Evolutionary conservation across 2,797 vertebrate species (phyloP).

Genomic region (Tamandua tetradactyla): DNA sequence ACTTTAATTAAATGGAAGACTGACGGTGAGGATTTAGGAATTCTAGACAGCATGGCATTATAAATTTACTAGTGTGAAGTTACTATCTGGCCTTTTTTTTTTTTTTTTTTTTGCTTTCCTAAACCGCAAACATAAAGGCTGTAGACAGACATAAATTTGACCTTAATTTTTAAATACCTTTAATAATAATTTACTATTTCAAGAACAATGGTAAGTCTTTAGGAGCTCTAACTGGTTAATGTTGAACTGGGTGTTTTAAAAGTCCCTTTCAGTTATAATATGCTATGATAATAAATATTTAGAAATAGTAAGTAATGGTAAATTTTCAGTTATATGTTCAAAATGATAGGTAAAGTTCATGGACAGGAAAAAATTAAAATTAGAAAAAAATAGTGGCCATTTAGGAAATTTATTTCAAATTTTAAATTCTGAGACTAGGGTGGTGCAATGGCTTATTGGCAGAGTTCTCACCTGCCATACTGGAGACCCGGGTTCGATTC

Average conservation of each 20-base stretch:
- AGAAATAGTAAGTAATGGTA: conserved; percentile 16
- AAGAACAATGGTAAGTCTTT: conserved; percentile 44
- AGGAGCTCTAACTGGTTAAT: background rate
- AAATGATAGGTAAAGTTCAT: background rate
- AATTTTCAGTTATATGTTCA: background rate
- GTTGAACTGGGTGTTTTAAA: conserved; percentile 38
- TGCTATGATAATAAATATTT: conserved; percentile 1
- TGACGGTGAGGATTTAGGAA: conserved; percentile 22
- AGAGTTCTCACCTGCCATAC: too few species aligned
- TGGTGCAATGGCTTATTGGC: too few species aligned
- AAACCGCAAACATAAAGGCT: conserved; percentile 10
- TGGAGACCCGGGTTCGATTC: too few species aligned
- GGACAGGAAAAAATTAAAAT: background rate
- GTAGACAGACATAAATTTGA: conserved; percentile 29
- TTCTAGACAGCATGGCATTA: background rate
- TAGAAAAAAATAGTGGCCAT: conserved; percentile 34
- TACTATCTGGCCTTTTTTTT: background rate
- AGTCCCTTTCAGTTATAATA: background rate
- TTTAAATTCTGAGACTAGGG: conserved; percentile 4
- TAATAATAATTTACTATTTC: conserved; percentile 35
- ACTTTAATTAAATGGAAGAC: background rate
- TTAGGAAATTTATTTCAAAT: conserved; percentile 35
- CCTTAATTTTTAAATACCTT: background rate
- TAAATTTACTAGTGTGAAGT: conserved; percentile 16
- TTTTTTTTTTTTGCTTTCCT: conserved; percentile 7